phyloP scores from a whole-genome alignment of 2,113 vertebrate genomes.

The Passer montanus region DNA sequence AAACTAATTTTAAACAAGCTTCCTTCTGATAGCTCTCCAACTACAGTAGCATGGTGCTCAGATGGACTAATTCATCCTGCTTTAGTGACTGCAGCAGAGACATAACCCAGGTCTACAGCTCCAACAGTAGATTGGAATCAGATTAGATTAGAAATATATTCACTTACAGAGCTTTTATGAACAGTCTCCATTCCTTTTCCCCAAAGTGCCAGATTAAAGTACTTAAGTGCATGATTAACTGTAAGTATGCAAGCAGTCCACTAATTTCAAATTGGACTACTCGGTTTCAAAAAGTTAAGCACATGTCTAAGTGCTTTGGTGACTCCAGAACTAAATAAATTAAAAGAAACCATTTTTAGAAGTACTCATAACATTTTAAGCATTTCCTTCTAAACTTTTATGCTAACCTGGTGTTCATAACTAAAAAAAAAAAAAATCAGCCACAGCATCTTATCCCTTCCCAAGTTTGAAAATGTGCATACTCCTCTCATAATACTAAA shows the following conservation, averaged over 20 bases:
- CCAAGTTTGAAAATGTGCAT: neutral
- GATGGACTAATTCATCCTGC: constrained; percentile 29
- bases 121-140: constrained; percentile 40
- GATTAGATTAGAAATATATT: constrained; percentile 62
- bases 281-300: constrained; percentile 45
- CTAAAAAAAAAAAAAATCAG: neutral
- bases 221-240: constrained; percentile 54
- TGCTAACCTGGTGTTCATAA: neutral
- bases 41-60: neutral
- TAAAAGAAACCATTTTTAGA: constrained; percentile 31
- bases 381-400: neutral
- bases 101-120: constrained; percentile 30
- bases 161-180: constrained; percentile 14
- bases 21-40: constrained; percentile 26
- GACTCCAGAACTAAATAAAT: constrained; percentile 57
- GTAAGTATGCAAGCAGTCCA: constrained; percentile 49
- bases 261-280: constrained; percentile 51
- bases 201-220: constrained; percentile 56
- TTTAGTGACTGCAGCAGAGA: neutral
- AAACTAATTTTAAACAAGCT: constrained; percentile 43
- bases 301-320: constrained; percentile 42
- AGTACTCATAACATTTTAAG: neutral
- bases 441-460: neutral
- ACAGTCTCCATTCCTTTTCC: constrained; percentile 48
- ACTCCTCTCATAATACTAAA: neutral